A percentile compares a stretch with the other conserved stretches of the same genome.
These are phyloP conservation scores for Rhadina sibilatrix DNA, from an alignment of 2,113 vertebrate genomes.

Conservation along the genomic window DNA sequence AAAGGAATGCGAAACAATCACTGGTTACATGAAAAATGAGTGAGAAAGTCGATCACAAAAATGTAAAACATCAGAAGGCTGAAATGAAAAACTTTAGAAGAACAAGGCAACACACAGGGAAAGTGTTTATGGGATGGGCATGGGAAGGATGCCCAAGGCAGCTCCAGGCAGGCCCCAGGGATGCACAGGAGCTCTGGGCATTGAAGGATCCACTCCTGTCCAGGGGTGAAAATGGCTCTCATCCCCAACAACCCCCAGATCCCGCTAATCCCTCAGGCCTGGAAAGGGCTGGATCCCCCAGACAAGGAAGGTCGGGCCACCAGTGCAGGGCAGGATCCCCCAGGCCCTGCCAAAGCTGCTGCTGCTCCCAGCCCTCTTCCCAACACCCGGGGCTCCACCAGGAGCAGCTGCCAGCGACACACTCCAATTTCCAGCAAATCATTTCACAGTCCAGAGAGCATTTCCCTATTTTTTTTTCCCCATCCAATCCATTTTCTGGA, in stretches of 20 bases:
- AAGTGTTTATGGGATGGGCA: background rate
- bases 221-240: background rate
- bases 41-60: no score
- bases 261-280: background rate
- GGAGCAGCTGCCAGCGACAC: background rate
- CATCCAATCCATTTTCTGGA: background rate
- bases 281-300: background rate
- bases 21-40: no score
- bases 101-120: background rate
- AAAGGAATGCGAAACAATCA: no score
- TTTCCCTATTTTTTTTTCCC: background rate
- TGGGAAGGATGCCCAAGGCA: background rate
- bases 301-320: background rate
- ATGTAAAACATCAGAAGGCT: no score
- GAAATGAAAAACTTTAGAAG: no score
- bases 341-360: background rate
- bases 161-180: background rate
- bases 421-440: background rate
- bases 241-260: background rate
- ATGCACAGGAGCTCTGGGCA: background rate
- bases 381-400: background rate
- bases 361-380: background rate
- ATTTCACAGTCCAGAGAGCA: slow-evolving; percentile 7
- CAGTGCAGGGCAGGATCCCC: background rate
- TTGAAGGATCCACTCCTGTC: fast-evolving